A percentile compares a stretch with the other conserved stretches of the same genome.
These are phyloP conservation scores for Stegana nigrithorax DNA, from an alignment of 2,888 invertebrate genomes.

Conservation along the genomic window DNA sequence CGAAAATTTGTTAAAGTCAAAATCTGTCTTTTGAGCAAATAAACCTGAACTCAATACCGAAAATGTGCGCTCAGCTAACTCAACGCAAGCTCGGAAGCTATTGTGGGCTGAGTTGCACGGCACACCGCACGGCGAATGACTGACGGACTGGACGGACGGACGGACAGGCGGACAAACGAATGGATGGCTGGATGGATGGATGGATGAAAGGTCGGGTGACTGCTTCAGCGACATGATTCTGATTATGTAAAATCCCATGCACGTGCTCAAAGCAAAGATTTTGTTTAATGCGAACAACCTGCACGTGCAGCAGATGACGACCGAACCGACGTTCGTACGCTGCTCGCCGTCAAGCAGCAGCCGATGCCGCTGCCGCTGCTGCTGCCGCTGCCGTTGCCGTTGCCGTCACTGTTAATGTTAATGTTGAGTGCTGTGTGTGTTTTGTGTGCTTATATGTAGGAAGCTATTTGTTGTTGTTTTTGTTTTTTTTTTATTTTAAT, in stretches of 20 bases:
- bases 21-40: conserved; percentile 61
- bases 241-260: conserved; percentile 64
- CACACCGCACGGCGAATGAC: background rate
- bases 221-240: conserved; percentile 38
- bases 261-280: conserved; percentile 67
- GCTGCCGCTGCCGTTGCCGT: background rate
- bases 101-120: background rate
- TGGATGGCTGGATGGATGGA: no score
- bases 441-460: no score
- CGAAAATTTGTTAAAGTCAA: conserved; percentile 62
- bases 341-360: conserved; percentile 29
- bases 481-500: background rate
- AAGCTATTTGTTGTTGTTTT: no score
- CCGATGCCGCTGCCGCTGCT: background rate
- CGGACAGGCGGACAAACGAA: no score
- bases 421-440: no score
- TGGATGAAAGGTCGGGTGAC: conserved; percentile 15
- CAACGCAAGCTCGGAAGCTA: background rate
- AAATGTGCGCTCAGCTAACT: conserved; percentile 28
- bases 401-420: no score
- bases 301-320: conserved; percentile 44
- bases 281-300: conserved; percentile 61
- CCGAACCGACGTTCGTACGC: background rate
- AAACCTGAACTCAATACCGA: conserved; percentile 40
- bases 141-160: no score